Percentiles rank a stretch among this genome's conserved stretches.
Evolutionary conservation across 2,113 vertebrate genomes (phyloP).

Genomic region (Gracilinanus agilis): DNA sequence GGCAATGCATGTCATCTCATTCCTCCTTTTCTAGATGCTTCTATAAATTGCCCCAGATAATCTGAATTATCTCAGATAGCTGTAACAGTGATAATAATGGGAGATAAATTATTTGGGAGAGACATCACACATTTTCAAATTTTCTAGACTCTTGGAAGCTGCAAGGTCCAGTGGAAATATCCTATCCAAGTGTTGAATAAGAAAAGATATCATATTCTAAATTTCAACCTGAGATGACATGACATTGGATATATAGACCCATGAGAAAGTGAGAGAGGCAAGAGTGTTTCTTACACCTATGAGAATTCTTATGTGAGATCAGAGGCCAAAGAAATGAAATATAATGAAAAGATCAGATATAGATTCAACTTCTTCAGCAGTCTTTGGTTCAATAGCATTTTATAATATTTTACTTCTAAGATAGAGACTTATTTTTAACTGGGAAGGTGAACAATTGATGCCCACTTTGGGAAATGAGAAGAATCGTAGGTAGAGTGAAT

Average conservation of each 20-base stretch:
- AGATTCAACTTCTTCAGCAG: neutral
- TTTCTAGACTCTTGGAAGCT: neutral
- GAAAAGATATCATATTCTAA: neutral
- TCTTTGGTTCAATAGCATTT: neutral
- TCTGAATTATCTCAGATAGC: neutral
- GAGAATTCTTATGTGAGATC: neutral
- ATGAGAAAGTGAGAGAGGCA: neutral
- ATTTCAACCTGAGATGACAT: neutral
- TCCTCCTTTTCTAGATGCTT: neutral
- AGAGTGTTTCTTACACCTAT: neutral
- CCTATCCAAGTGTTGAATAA: neutral
- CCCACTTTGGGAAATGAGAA: neutral
- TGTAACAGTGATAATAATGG: neutral
- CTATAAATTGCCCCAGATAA: neutral
- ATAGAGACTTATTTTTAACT: neutral
- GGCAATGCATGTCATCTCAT: neutral
- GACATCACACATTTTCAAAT: neutral
- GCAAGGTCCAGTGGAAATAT: neutral
- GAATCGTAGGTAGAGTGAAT: neutral
- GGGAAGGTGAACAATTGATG: neutral
- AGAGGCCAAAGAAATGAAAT: neutral
- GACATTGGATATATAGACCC: too few relatives aligned
- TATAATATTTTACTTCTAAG: neutral
- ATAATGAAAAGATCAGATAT: neutral
- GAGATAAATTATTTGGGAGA: neutral